These are phyloP conservation scores for Harpegnathos saltator DNA, from an alignment of 1,140 invertebrate species.

Conservation along the genomic window DNA sequence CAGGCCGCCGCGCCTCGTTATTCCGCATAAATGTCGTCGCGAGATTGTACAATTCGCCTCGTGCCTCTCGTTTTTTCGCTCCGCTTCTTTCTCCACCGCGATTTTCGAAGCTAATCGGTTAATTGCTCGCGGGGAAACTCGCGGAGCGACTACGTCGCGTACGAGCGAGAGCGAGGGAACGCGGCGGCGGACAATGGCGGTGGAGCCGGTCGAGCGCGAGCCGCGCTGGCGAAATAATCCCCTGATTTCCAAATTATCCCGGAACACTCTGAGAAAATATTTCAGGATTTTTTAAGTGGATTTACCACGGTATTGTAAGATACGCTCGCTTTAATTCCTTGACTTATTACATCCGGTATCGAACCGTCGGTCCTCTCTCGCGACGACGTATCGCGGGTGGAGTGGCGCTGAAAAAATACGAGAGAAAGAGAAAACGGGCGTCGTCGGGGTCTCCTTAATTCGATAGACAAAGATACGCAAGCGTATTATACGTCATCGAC, in stretches of 20 bases:
- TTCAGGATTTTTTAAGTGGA: conserved; percentile 53
- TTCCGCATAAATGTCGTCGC: conserved; percentile 59
- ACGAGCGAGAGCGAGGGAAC: too few relatives aligned
- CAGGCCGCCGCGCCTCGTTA: conserved; percentile 40
- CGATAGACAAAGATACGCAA: too few relatives aligned
- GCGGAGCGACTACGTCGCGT: too few relatives aligned
- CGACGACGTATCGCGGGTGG: neutral
- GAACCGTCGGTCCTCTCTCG: neutral
- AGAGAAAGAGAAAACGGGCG: too few relatives aligned
- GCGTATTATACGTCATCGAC: too few relatives aligned
- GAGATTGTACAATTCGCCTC: conserved; percentile 56
- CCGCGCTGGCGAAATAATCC: conserved; percentile 36
- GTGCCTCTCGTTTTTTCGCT: conserved; percentile 24
- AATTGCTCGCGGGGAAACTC: conserved; percentile 52
- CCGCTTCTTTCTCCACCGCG: conserved; percentile 29
- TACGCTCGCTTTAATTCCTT: conserved; percentile 38
- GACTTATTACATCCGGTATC: conserved; percentile 22
- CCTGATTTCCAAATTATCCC: conserved; percentile 47
- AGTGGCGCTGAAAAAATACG: neutral
- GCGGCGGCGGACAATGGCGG: neutral
- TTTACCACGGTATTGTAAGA: conserved; percentile 22
- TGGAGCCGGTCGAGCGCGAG: neutral
- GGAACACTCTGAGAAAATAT: conserved; percentile 37
- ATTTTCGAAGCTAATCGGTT: conserved; percentile 59
- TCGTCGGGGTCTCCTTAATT: neutral